Evolutionary conservation across 2,888 invertebrate species (phyloP).

Genomic region (Acleris sparsana): DNA sequence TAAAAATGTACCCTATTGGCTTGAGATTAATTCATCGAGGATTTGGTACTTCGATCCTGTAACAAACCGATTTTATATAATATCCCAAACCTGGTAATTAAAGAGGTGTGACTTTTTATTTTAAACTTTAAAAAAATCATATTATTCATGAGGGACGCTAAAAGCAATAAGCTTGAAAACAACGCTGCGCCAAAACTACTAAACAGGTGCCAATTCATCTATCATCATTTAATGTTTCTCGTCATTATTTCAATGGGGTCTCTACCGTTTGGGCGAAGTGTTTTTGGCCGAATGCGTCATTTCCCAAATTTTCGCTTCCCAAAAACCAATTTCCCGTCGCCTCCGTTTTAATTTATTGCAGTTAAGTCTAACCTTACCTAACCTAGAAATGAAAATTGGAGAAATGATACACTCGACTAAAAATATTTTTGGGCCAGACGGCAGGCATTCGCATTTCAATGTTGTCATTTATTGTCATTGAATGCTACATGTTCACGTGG

Average conservation of each 20-base stretch:
- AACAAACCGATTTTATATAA: conserved; percentile 14
- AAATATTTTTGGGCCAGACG: too few relatives aligned
- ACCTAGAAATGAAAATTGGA: too few relatives aligned
- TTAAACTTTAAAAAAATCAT: background rate
- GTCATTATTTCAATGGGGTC: conserved; percentile 7
- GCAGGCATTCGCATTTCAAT: conserved; percentile 1
- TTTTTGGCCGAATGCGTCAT: too few relatives aligned
- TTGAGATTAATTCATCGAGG: conserved; percentile 60
- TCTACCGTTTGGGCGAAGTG: too few relatives aligned
- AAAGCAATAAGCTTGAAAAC: conserved; percentile 6
- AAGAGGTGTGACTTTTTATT: conserved; percentile 5
- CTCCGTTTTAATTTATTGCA: too few relatives aligned
- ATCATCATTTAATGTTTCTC: conserved; percentile 24
- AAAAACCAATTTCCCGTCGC: too few relatives aligned
- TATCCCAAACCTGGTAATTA: conserved; percentile 7
- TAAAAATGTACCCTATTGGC: conserved; percentile 50
- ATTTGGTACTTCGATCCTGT: conserved; percentile 61
- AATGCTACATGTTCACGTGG: conserved; percentile 22
- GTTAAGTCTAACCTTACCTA: too few relatives aligned
- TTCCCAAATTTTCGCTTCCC: too few relatives aligned
- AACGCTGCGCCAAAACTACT: conserved; percentile 2
- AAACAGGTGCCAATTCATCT: conserved; percentile 16
- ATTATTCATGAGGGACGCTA: conserved; percentile 19
- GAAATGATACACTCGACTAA: too few relatives aligned
- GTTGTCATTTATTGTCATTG: conserved; percentile 29